Evolutionary conservation across 2,888 invertebrate species (phyloP).

Genomic region (Mellilla xanthometata): DNA sequence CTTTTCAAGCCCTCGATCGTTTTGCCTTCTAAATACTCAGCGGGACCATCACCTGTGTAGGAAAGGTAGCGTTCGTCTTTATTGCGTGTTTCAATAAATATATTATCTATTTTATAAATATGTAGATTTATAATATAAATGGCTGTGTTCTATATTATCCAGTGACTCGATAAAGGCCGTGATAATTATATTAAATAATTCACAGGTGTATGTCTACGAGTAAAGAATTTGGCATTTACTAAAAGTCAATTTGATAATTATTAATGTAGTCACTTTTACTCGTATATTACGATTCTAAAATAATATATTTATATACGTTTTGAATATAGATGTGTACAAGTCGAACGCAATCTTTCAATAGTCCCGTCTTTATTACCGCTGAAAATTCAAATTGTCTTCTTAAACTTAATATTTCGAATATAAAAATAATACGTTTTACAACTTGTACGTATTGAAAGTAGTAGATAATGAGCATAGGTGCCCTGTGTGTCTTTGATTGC

Average conservation of each 20-base stretch:
- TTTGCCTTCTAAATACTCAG: conserved; percentile 40
- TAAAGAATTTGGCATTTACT: conserved; percentile 14
- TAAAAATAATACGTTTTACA: conserved; percentile 31
- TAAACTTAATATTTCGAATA: conserved; percentile 33
- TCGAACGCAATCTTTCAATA: conserved; percentile 32
- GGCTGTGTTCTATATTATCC: conserved; percentile 30
- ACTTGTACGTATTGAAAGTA: conserved; percentile 33
- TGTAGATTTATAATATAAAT: conserved; percentile 26
- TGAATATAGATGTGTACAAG: conserved; percentile 14
- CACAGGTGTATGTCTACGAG: conserved; percentile 6
- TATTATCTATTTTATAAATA: conserved; percentile 17
- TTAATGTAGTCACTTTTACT: conserved; percentile 2
- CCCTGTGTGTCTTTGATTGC: conserved; percentile 22
- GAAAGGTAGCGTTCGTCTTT: conserved; percentile 33
- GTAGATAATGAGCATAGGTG: conserved; percentile 3
- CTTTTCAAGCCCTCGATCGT: conserved; percentile 37
- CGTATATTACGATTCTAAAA: too few relatives aligned
- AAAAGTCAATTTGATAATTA: conserved; percentile 26
- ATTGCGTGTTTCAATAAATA: conserved; percentile 20
- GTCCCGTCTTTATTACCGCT: conserved; percentile 41
- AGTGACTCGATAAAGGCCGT: conserved; percentile 14
- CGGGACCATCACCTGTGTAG: conserved; percentile 35
- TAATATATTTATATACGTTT: too few relatives aligned
- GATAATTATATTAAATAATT: conserved; percentile 13
- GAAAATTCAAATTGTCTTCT: conserved; percentile 38